Conservation (phyloP, 2,888 invertebrate species). For the Brachyopa scutellaris region DNA sequence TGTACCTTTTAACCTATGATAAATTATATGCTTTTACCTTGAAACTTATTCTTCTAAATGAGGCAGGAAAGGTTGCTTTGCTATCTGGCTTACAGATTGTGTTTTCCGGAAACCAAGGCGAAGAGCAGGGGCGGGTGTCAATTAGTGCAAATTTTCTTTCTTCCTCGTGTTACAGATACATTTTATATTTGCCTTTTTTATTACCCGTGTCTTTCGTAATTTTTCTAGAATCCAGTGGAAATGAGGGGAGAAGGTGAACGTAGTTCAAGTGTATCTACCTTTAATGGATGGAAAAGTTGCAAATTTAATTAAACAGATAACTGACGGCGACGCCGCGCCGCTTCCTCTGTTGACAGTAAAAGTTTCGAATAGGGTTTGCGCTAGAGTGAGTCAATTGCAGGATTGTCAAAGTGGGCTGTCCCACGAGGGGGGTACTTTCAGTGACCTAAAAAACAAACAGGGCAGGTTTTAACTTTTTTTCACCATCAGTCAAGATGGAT, state of each 20-base stretch:
- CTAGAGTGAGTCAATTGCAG: not conserved
- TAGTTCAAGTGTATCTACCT: constrained; percentile 20
- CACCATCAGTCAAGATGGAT: too few species aligned
- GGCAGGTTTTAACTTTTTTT: too few species aligned
- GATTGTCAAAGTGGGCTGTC: not conserved
- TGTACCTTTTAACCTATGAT: constrained; percentile 52
- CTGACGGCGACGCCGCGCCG: not conserved
- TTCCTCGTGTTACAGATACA: not conserved
- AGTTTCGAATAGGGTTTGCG: not conserved
- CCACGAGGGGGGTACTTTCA: too few species aligned
- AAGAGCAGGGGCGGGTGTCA: constrained; percentile 16
- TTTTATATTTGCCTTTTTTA: too few species aligned
- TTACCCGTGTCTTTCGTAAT: not conserved
- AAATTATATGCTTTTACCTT: constrained; percentile 51
- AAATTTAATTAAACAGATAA: constrained; percentile 13
- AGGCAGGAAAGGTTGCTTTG: not conserved
- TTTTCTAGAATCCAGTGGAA: not conserved
- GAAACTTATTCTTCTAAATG: constrained; percentile 27
- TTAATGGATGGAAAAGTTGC: constrained; percentile 21
- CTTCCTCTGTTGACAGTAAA: not conserved
- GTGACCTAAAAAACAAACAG: too few species aligned
- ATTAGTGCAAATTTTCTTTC: constrained; percentile 44
- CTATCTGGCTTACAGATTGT: constrained; percentile 20
- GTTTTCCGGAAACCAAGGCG: constrained; percentile 28
- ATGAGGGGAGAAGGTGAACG: not conserved